Base-by-base conservation (phyloP, 2,888 invertebrate species). In the Eledona agricola region DNA sequence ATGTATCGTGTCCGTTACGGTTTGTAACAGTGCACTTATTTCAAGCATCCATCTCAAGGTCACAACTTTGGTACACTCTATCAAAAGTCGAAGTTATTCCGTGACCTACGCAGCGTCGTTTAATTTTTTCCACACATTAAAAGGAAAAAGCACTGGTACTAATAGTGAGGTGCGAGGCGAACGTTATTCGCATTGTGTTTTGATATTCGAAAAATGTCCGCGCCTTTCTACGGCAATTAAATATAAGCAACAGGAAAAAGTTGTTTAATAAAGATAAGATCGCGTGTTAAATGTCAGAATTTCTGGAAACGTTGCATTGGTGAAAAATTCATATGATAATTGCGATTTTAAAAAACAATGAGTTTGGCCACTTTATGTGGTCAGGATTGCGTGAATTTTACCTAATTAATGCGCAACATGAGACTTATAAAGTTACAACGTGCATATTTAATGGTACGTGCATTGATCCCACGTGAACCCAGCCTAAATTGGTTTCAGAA, bases 341-440 rank as follows among this genome's bases (percentile, higher is more conserved):
- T 10, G n/a, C n/a, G n/a, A 34, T 34, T 34, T 6, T 10, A 16
- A 25, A 10, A 43, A 45, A 45, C 34, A 45, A 45, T 45, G 45
- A 32, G n/a, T 3, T 20, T 23, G 5, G 5, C 20, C 11, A 23
- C 12, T 22, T 19, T 20, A n/a, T 29, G 34, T 31, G 34, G 45
- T 20, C 34, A 45, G 3, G 43, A 43, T 31, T 43, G 31, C 32
- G 45, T 45, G 45, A 34, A 45, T 45, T 45, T 45, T 17, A 45
- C 45, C 45, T 45, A 37, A 47, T 47, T 28, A 47, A 37, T 47
- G 20, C 47, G n/a, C 12, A 47, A 47, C 28, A 37, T 26, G 26
- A 11, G 23, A 11, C 6, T 46, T 35, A 34, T 19, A 28, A 22
- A 45, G 22, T 31, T 45, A 10, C 13, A 12, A 29, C 29, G 17